These are phyloP conservation scores for Buphagus erythrorhynchus DNA, from an alignment of 2,797 vertebrate species.

Conservation along the genomic window DNA sequence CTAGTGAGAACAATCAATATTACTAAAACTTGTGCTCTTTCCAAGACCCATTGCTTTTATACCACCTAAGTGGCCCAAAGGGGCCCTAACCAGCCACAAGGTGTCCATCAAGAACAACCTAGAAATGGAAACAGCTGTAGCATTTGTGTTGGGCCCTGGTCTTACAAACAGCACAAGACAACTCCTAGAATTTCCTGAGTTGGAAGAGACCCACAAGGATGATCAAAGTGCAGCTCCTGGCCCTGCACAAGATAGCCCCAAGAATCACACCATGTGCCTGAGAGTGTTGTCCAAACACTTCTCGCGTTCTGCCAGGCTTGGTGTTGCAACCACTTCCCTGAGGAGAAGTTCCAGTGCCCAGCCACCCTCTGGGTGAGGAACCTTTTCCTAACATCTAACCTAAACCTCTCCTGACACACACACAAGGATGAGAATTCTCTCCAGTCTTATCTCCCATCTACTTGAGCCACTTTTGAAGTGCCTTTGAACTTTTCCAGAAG, in stretches of 20 bases:
- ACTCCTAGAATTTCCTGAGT: background rate
- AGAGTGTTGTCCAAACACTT: accelerated
- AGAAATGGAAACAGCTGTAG: background rate
- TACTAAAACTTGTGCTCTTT: background rate
- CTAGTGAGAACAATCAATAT: background rate
- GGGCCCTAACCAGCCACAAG: background rate
- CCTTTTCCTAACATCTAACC: background rate
- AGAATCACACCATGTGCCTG: background rate
- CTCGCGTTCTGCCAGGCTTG: background rate
- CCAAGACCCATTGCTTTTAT: background rate
- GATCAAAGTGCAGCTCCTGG: background rate
- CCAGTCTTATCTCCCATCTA: background rate
- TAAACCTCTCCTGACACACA: background rate
- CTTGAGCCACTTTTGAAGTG: background rate
- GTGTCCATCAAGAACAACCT: background rate
- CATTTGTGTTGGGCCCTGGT: background rate
- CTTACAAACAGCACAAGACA: background rate
- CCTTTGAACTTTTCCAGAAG: background rate
- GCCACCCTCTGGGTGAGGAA: background rate
- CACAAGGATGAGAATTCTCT: background rate
- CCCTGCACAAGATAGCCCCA: background rate
- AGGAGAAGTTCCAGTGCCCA: background rate
- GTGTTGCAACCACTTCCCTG: background rate
- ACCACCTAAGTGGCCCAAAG: background rate
- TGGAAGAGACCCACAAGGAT: background rate